Evolutionary conservation across 2,797 vertebrate species (phyloP).

Genomic region (Parambassis ranga): DNA sequence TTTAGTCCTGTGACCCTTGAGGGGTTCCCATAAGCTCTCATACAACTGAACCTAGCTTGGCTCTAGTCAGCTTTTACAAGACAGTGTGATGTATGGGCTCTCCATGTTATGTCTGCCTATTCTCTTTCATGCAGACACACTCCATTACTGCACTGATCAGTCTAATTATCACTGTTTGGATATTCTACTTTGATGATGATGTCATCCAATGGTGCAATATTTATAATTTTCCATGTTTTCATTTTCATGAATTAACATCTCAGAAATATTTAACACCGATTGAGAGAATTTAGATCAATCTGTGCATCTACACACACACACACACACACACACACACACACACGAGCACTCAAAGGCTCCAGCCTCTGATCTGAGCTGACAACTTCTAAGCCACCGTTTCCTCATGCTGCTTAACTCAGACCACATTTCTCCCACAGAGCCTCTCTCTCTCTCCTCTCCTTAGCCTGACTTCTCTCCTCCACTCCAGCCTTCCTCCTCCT

Average conservation of each 20-base stretch:
- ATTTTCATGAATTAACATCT: neutral
- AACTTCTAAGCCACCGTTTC: conserved; percentile 90
- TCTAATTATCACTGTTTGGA: conserved; percentile 6
- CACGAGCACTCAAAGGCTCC: conserved; percentile 56
- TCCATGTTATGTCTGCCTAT: conserved; percentile 28
- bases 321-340: conserved; percentile 4
- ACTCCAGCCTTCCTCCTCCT: conserved; percentile 34
- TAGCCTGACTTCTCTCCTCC: conserved; percentile 52
- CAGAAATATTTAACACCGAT: too few species aligned
- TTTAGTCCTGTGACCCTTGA: conserved; percentile 55
- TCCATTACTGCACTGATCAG: neutral
- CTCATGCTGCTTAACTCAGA: conserved; percentile 84
- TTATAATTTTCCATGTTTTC: neutral
- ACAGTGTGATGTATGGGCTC: conserved; percentile 41
- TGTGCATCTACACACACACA: conserved; percentile 13
- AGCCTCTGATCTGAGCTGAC: conserved; percentile 86
- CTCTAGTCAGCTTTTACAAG: conserved; percentile 53
- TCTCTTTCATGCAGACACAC: conserved; percentile 23
- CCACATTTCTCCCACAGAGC: conserved; percentile 83
- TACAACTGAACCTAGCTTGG: conserved; percentile 28
- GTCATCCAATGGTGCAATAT: neutral
- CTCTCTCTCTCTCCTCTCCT: conserved; percentile 59
- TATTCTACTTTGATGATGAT: neutral
- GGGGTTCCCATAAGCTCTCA: conserved; percentile 30
- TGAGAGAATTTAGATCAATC: too few species aligned